phyloP scores from a whole-genome alignment of 2,888 invertebrate genomes.

The Pteria penguin region DNA sequence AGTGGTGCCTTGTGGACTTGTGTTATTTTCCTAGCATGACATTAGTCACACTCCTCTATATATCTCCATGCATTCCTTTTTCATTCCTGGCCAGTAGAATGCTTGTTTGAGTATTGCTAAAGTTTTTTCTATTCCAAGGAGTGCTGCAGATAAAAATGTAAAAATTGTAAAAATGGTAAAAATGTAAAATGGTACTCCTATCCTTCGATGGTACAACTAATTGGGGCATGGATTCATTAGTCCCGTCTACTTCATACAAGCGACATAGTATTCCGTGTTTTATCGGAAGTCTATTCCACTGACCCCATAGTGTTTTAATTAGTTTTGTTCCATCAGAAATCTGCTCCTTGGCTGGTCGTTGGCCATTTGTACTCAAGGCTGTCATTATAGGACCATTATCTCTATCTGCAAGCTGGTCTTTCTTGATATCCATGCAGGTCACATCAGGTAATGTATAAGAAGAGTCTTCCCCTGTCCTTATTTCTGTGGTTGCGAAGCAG shows the following conservation, averaged over 20 bases:
- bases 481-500: background rate
- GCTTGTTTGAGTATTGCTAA: background rate
- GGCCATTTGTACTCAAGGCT: background rate
- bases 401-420: background rate
- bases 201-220: background rate
- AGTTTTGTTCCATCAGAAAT: background rate
- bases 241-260: background rate
- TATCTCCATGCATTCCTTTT: background rate
- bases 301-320: background rate
- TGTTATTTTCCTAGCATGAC: background rate
- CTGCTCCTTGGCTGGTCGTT: background rate
- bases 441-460: background rate
- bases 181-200: background rate
- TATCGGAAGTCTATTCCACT: background rate
- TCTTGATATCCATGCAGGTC: background rate
- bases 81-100: constrained; percentile 11
- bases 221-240: background rate
- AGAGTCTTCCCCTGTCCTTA: background rate
- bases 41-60: background rate
- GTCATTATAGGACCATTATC: background rate
- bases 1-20: background rate
- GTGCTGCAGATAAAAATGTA: background rate
- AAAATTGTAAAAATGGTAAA: too few relatives aligned
- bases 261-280: background rate
- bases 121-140: background rate